phyloP scores from a whole-genome alignment of 2,113 vertebrate species.

The Loxodonta africana region DNA sequence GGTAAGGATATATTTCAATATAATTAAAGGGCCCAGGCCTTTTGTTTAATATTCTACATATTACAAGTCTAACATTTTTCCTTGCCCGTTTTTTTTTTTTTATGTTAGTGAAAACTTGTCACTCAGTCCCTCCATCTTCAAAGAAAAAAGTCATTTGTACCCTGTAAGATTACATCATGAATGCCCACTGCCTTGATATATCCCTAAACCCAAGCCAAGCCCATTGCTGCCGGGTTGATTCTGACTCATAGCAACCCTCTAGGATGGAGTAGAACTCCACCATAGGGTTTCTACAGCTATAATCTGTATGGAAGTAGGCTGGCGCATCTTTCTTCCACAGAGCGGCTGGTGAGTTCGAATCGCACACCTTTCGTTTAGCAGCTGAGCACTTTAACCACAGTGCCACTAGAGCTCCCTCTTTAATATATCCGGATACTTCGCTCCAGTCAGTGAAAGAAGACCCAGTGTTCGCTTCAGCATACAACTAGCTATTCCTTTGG shows the following conservation, averaged over 20 bases:
- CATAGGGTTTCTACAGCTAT: too few species aligned
- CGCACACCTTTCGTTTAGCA: too few species aligned
- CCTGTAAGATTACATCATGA: background rate
- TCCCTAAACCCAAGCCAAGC: too few species aligned
- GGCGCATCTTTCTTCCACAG: too few species aligned
- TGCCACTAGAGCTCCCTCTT: too few species aligned
- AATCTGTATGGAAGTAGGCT: too few species aligned
- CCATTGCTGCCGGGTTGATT: too few species aligned
- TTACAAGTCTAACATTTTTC: background rate
- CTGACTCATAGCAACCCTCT: too few species aligned
- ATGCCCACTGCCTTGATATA: background rate
- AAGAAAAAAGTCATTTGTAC: background rate
- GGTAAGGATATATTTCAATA: background rate
- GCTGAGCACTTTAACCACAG: too few species aligned
- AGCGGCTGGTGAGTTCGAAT: too few species aligned
- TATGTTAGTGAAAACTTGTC: background rate
- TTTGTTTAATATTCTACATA: constrained; percentile 15
- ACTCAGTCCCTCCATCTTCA: background rate
- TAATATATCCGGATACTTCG: background rate
- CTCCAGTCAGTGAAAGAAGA: background rate
- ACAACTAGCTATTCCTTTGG: background rate
- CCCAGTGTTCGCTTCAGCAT: background rate
- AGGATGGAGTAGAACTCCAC: too few species aligned
- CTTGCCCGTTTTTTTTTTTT: background rate
- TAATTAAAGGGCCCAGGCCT: background rate